These are phyloP conservation scores for Ceraclea dissimilis DNA, from an alignment of 2,888 invertebrate species.

Conservation along the genomic window DNA sequence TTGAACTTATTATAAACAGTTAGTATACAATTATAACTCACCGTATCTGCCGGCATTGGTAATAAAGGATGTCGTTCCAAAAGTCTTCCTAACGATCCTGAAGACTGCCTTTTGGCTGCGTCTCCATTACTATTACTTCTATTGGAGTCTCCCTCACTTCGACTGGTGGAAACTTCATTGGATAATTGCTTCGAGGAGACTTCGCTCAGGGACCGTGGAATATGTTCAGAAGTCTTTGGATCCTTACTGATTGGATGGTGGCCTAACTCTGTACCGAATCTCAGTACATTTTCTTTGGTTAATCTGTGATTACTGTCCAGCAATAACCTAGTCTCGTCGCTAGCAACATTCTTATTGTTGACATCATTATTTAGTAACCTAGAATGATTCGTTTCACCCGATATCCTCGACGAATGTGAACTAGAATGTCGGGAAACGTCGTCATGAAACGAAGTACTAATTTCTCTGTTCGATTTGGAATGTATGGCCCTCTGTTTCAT, in stretches of 20 bases:
- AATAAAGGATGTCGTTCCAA: conserved; percentile 24
- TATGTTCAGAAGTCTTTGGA: conserved; percentile 12
- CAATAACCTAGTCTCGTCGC: conserved; percentile 30
- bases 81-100: conserved; percentile 19
- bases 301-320: conserved; percentile 27
- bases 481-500: conserved; percentile 33
- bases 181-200: conserved; percentile 15
- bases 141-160: conserved; percentile 4
- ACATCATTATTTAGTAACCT: conserved; percentile 34
- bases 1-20: too few relatives aligned
- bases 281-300: conserved; percentile 28
- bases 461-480: conserved; percentile 43
- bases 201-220: conserved; percentile 18
- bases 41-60: conserved; percentile 23
- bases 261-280: conserved; percentile 20
- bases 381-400: conserved; percentile 49
- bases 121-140: conserved; percentile 8
- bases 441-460: conserved; percentile 38
- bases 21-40: conserved; percentile 8
- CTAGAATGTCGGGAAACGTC: conserved; percentile 36
- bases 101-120: conserved; percentile 18
- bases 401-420: conserved; percentile 35
- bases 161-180: conserved; percentile 4
- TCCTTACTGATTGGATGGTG: conserved; percentile 11
- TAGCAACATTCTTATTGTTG: background rate